Evolutionary conservation across 2,797 vertebrate genomes (phyloP).

Genomic region (Sebastes taczanowskii): DNA sequence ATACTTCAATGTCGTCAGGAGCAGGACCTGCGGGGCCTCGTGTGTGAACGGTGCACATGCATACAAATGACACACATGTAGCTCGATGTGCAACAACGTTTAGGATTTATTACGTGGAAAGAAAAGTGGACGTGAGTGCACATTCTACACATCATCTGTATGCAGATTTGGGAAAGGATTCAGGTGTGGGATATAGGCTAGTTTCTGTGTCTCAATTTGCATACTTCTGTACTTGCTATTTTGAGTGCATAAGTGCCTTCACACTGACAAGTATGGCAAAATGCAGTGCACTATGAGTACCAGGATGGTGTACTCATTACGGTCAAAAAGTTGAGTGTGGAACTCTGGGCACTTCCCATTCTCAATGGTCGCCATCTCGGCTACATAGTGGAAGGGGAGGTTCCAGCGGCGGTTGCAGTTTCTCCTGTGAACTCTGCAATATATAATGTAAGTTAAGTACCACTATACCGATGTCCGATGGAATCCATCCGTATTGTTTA

Average conservation of each 20-base stretch:
- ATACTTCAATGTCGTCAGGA: slow-evolving; percentile 45
- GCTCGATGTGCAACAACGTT: not conserved
- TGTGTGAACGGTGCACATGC: slow-evolving; percentile 30
- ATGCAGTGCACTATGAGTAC: not conserved
- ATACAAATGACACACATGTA: slow-evolving; percentile 22
- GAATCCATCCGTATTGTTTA: not conserved
- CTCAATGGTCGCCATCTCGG: no score
- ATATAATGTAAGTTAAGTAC: not conserved
- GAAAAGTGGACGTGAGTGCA: not conserved
- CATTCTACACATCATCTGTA: not conserved
- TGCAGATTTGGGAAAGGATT: not conserved
- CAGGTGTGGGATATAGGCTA: not conserved
- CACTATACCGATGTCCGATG: not conserved
- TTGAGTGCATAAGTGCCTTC: not conserved
- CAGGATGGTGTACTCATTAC: not conserved
- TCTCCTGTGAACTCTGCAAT: no score
- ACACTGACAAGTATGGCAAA: not conserved
- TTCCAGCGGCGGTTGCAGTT: no score
- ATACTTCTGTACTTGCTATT: not conserved
- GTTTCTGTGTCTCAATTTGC: not conserved
- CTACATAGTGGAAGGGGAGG: no score
- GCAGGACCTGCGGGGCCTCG: not conserved
- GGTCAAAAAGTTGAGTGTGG: not conserved
- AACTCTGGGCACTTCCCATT: no score
- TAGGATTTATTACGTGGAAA: not conserved